Evolutionary conservation across 2,797 vertebrate species (phyloP), one percentile per base, ranked within the genome.

Genomic region (Urocyon cinereoargenteus): DNA sequence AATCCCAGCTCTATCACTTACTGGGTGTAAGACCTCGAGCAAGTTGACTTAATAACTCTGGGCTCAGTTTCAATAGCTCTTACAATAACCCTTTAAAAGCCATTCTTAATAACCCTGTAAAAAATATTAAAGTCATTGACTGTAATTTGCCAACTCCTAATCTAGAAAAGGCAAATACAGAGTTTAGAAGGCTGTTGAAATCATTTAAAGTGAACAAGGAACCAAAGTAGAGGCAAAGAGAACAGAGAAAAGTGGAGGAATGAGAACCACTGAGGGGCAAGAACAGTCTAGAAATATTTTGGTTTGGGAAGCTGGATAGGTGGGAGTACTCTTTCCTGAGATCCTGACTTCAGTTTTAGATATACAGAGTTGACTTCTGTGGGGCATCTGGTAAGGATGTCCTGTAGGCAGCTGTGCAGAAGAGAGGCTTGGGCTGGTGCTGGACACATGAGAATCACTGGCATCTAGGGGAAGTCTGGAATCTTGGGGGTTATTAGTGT

Each of bases 11-110:
- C 62, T 22, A 93, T 5, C 22, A 59, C 61, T 68, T 85, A 73
- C 24, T 45, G 83, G 86, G 45, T 75, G 24, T 70, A 40, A 95
- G 57, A 59, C 1, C 79, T 86, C 51, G 45, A 90, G 49, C 72
- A 86, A 89, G 31, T 82, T 77, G 91, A 89, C 64, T 53, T 77
- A 81, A 92, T 2, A 66, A 22, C 59, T 82, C n/a, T 70, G 49
- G 93, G 40, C 61, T 88, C 72, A 49, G 83, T 94, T 97, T 96
- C 40, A 94, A 73, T 8, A 26, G 61, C 9, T 89, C 78, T 72
- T 88, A 79, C 77, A 96, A 62, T 78, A 77, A 91, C 3, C 1
- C 26, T 91, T 95, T 75, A 75, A 92, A 94, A 94, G 36, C n/a
- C 68, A 24, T 45, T 96, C 45, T 81, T 88, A 92, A 66, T 8